Evolutionary conservation across 1,140 invertebrate species (phyloP).

Genomic region (Heliconius congener): DNA sequence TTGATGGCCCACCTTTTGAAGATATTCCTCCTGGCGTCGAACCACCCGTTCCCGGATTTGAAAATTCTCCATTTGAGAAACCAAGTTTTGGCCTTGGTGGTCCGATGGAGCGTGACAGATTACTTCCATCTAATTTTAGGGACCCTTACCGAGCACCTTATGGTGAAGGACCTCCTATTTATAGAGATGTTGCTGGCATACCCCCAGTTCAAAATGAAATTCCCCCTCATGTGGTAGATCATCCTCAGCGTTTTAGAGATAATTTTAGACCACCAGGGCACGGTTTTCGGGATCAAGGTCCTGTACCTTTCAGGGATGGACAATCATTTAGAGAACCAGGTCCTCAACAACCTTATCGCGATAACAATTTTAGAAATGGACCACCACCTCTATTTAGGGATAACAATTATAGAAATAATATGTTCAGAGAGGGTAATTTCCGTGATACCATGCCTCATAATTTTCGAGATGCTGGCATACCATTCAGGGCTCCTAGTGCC

Average conservation of each 20-base stretch:
- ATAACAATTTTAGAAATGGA: constrained; percentile 64
- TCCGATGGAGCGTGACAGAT: constrained; percentile 65
- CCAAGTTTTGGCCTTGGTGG: constrained; percentile 63
- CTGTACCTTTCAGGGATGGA: constrained; percentile 64
- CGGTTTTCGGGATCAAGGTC: constrained; percentile 60
- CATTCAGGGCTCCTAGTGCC: constrained; percentile 65
- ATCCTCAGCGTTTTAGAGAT: constrained; percentile 60
- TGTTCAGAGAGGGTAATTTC: constrained; percentile 69
- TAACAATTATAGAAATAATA: constrained; percentile 57
- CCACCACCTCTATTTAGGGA: constrained; percentile 70
- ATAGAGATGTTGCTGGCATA: constrained; percentile 58
- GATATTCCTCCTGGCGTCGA: constrained; percentile 77
- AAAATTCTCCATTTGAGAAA: constrained; percentile 76
- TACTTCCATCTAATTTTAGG: constrained; percentile 65
- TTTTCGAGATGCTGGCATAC: constrained; percentile 55
- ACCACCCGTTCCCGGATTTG: constrained; percentile 81
- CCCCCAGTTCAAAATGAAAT: constrained; percentile 60
- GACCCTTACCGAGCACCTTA: constrained; percentile 67
- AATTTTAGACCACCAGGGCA: constrained; percentile 58
- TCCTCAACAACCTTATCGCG: constrained; percentile 54
- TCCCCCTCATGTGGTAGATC: constrained; percentile 64
- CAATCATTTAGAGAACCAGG: constrained; percentile 62
- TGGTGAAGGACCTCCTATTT: constrained; percentile 56
- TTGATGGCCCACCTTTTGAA: constrained; percentile 70
- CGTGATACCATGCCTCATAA: constrained; percentile 64